Base-by-base conservation (phyloP, 2,888 invertebrate species). In the Cantharis lateralis region DNA sequence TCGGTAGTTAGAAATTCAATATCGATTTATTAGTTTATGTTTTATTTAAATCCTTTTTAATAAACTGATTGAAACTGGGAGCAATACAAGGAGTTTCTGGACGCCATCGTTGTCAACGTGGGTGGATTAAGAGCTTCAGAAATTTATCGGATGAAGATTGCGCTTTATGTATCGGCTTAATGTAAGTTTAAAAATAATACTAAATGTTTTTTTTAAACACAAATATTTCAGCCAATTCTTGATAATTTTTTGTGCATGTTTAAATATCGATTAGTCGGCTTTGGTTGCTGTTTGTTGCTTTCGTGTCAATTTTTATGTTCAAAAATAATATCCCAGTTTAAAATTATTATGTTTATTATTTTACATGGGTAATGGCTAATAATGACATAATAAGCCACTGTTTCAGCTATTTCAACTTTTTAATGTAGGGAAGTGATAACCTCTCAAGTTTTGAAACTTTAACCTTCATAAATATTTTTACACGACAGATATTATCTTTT, bases 111-210 rank as follows among this genome's bases (percentile, higher is more conserved):
- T 62, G 48, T 68, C 68, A 61, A 16, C 73, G 69, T 68, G 64
- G 64, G 64, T 66, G 72, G 66, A 66, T 32, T 28, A 72, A 15
- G 20, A 62, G 15, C 68, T 28, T 62, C 73, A 68, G 20, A 20
- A 28, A 69, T 68, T 62, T 69, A 69, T 32, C 73, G 68, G 69
- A 73, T 73, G 73, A 73, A 69, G 73, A 73, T 28, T 69, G 16
- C 24, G 68, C 26, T 32, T 61, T 73, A 68, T 48, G 73, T 28
- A 61, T 28, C 24, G 73, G 73, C 73, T 73, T 73, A 26, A 73
- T 73, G 73, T 73, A 24, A 73, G 73, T 73, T 18, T 62, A 28
- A 63, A 48, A 48, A 20, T n/a, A 10, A n/a, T n/a, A 61, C 9
- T 32, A 32, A 18, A 18, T 24, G 5, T 28, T 28, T 28, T 15